Evolutionary conservation across 2,888 invertebrate species (phyloP).

Genomic region (Nomada fabriciana): DNA sequence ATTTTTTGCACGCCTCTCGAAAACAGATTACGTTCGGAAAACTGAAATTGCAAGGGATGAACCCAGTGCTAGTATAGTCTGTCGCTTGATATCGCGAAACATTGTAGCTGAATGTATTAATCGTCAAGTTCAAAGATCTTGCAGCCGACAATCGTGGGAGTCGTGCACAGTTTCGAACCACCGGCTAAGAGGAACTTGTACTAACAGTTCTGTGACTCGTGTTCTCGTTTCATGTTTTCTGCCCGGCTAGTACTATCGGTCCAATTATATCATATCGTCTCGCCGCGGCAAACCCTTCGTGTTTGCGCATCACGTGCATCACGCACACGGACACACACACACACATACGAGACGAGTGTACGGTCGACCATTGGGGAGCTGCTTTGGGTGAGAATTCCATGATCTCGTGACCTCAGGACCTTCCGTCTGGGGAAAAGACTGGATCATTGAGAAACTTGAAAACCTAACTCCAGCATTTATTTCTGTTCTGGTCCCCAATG

Average conservation of each 20-base stretch:
- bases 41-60: too few relatives aligned
- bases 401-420: constrained; percentile 34
- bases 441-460: constrained; percentile 1
- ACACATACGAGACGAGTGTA: not conserved
- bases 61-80: too few relatives aligned
- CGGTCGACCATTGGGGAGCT: not conserved
- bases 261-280: constrained; percentile 78
- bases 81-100: not conserved
- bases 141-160: not conserved
- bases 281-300: constrained; percentile 54
- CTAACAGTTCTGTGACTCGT: constrained; percentile 71
- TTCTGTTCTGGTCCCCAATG: not conserved
- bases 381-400: constrained; percentile 26
- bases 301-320: not conserved
- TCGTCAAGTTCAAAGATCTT: not conserved
- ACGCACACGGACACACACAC: constrained; percentile 16
- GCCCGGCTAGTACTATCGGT: constrained; percentile 78
- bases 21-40: too few relatives aligned
- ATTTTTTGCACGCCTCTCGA: too few relatives aligned
- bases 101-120: not conserved
- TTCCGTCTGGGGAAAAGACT: not conserved
- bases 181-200: constrained; percentile 40
- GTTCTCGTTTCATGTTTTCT: constrained; percentile 64
- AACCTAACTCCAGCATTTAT: not conserved
- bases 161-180: not conserved